phyloP scores from a whole-genome alignment of 2,797 vertebrate genomes.

The Gorsachius magnificus region DNA sequence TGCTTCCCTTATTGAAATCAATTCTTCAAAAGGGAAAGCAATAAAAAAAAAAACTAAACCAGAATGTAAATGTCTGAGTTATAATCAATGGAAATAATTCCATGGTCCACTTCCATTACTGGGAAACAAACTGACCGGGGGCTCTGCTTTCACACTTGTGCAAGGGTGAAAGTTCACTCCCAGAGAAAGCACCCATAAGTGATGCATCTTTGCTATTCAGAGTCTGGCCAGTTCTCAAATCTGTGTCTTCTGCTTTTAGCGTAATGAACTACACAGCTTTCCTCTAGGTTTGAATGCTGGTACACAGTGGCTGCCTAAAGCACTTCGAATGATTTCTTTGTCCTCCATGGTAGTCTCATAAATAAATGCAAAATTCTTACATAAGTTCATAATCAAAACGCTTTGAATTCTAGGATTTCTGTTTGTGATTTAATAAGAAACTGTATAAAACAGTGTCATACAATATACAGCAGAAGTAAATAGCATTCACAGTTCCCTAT shows the following conservation, averaged over 20 bases:
- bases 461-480: background rate
- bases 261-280: background rate
- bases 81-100: constrained; percentile 66
- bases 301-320: background rate
- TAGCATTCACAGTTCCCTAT: background rate
- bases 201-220: background rate
- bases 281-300: background rate
- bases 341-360: background rate
- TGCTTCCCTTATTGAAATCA: constrained; percentile 70
- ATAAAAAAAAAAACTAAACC: constrained; percentile 23
- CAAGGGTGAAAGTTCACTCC: background rate
- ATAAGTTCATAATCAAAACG: background rate
- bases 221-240: background rate
- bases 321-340: background rate
- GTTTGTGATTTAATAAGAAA: background rate
- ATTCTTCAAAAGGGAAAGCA: constrained; percentile 71
- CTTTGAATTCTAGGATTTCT: background rate
- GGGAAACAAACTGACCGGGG: background rate
- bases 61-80: constrained; percentile 58
- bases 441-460: background rate
- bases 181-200: background rate
- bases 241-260: background rate
- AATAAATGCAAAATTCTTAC: background rate
- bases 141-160: background rate
- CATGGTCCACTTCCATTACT: background rate